Conservation (phyloP, 2,113 vertebrate species). For the Carassius carassius region DNA sequence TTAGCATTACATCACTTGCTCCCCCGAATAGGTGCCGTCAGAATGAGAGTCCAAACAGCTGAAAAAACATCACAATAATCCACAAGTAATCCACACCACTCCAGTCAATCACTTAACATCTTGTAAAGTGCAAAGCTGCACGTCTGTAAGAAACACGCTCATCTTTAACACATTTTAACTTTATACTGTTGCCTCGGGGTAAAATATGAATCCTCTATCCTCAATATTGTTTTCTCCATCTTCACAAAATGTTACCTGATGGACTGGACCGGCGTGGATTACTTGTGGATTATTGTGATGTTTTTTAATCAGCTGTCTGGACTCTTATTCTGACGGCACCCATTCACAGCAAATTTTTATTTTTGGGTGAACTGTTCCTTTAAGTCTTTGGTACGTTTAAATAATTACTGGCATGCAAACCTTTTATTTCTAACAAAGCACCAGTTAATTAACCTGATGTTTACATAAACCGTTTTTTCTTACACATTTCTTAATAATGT, state of each 20-base stretch:
- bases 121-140: too few relatives aligned
- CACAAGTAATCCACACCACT: too few relatives aligned
- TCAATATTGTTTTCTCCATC: neutral
- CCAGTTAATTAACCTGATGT: neutral
- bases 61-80: too few relatives aligned
- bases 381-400: slow-evolving; percentile 12
- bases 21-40: neutral
- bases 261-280: neutral
- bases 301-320: neutral
- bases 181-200: too few relatives aligned
- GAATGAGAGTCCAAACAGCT: neutral
- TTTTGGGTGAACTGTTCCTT: neutral
- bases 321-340: neutral
- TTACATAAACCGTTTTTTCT: neutral
- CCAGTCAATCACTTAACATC: too few relatives aligned
- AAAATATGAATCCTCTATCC: neutral
- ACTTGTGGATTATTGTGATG: neutral
- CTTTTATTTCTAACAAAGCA: slow-evolving; percentile 21
- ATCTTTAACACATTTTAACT: too few relatives aligned
- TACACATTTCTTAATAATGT: neutral
- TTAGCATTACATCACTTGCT: neutral
- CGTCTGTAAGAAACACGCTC: too few relatives aligned
- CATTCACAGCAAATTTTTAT: neutral
- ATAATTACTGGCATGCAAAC: slow-evolving; percentile 14
- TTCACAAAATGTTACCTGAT: neutral